Evolutionary conservation across 2,113 vertebrate species (phyloP).

Genomic region (Aix galericulata): DNA sequence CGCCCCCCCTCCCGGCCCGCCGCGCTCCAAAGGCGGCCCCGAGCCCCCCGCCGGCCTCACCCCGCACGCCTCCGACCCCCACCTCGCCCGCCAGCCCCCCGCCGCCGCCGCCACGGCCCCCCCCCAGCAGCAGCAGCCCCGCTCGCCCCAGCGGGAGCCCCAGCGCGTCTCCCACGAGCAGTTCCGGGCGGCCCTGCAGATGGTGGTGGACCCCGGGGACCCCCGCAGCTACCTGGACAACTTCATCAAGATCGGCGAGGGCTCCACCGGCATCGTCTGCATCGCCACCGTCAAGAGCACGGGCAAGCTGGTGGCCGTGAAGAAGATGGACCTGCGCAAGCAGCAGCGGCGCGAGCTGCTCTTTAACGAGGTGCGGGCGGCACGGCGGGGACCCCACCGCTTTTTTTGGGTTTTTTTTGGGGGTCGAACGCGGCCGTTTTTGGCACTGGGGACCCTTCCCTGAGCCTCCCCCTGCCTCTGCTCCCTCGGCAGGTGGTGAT

Average conservation of each 20-base stretch:
- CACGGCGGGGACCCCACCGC: too few species aligned
- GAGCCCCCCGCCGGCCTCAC: conserved; percentile 74
- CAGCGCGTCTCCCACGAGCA: conserved; percentile 94
- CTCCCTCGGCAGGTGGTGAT: conserved; percentile 87
- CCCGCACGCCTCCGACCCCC: conserved; percentile 69
- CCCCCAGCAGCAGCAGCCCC: conserved; percentile 27
- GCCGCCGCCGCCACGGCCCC: not conserved
- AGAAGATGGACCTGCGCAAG: conserved; percentile 96
- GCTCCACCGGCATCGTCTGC: conserved; percentile 93
- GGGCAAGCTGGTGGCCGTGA: conserved; percentile 91
- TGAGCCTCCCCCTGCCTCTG: not conserved
- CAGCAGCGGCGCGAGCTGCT: conserved; percentile 93
- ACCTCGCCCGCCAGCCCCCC: not conserved
- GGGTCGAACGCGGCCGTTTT: not conserved
- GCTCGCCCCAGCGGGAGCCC: conserved; percentile 85
- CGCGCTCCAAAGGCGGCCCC: conserved; percentile 66
- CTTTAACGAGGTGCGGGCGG: conserved; percentile 87
- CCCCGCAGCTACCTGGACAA: conserved; percentile 91
- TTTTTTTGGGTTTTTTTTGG: too few species aligned
- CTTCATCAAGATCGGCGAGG: conserved; percentile 97
- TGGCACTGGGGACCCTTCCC: not conserved
- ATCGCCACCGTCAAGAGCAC: conserved; percentile 89
- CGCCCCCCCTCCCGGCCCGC: conserved; percentile 30
- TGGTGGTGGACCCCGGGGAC: conserved; percentile 93
- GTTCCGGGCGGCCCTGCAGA: conserved; percentile 90